Evolutionary conservation across 2,797 vertebrate genomes (phyloP).

Genomic region (Gallinago stenura): DNA sequence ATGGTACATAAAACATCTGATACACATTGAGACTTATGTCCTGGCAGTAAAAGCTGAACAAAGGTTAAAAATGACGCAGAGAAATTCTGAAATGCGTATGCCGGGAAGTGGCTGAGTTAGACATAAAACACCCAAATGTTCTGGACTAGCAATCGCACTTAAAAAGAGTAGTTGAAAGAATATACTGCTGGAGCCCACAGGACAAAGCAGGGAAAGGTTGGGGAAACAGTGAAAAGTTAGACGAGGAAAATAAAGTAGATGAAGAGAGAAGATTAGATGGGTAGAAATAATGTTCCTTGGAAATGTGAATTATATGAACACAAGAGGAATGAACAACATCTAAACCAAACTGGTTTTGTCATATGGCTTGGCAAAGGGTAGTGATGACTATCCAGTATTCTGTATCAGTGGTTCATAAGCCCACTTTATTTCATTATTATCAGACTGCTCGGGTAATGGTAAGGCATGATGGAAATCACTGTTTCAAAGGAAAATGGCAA

Average conservation of each 20-base stretch:
- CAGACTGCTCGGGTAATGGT: background rate
- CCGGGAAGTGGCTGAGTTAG: background rate
- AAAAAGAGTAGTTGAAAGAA: background rate
- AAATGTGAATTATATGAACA: background rate
- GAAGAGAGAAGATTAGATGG: background rate
- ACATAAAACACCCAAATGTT: constrained; percentile 10
- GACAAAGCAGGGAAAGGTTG: background rate
- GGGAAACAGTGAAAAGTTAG: background rate
- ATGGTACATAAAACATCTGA: constrained; percentile 30
- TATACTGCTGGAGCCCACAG: background rate
- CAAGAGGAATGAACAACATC: background rate
- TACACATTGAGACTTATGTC: constrained; percentile 24
- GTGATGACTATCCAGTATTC: background rate
- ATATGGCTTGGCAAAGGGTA: background rate
- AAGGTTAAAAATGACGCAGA: constrained; percentile 11
- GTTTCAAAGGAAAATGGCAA: background rate
- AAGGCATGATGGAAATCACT: background rate
- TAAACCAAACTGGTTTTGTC: background rate
- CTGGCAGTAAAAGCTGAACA: constrained; percentile 15
- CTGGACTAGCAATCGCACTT: background rate
- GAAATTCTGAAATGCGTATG: constrained; percentile 10
- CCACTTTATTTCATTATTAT: background rate
- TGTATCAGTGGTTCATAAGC: background rate
- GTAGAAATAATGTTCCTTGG: background rate
- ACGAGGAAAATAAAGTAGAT: background rate